phyloP scores from a whole-genome alignment of 1,140 invertebrate species.

The Microplitis demolitor region DNA sequence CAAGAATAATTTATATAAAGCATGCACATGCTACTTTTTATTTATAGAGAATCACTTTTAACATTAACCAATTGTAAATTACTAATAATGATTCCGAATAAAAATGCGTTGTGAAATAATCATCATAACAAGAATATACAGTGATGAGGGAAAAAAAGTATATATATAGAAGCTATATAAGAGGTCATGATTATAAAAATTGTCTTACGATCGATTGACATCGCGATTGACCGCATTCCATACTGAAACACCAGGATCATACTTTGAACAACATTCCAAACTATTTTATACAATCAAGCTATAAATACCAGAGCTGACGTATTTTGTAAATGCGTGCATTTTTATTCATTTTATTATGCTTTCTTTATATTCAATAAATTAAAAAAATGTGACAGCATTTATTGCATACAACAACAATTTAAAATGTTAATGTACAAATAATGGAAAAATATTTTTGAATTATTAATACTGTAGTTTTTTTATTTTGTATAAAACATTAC shows the following conservation, averaged over 20 bases:
- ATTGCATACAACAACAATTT: too few relatives aligned
- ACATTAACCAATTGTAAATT: too few relatives aligned
- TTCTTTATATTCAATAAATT: not conserved
- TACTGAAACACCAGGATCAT: not conserved
- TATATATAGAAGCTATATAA: not conserved
- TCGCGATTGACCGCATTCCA: constrained; percentile 19
- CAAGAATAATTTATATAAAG: too few relatives aligned
- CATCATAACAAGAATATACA: not conserved
- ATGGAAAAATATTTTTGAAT: too few relatives aligned
- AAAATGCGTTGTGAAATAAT: not conserved
- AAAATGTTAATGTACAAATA: too few relatives aligned
- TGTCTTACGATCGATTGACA: constrained; percentile 20
- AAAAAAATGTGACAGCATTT: too few relatives aligned
- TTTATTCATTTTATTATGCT: not conserved
- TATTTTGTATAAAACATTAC: too few relatives aligned
- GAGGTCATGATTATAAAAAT: constrained; percentile 18
- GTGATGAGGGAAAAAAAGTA: not conserved
- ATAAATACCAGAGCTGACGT: not conserved
- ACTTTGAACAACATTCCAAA: not conserved
- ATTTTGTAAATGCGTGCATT: not conserved
- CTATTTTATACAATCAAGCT: not conserved
- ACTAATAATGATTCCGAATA: not conserved
- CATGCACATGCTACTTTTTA: not conserved
- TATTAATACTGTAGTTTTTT: too few relatives aligned
- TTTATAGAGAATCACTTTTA: not conserved